phyloP scores from a whole-genome alignment of 2,113 vertebrate species.

The Sylvietta virens region DNA sequence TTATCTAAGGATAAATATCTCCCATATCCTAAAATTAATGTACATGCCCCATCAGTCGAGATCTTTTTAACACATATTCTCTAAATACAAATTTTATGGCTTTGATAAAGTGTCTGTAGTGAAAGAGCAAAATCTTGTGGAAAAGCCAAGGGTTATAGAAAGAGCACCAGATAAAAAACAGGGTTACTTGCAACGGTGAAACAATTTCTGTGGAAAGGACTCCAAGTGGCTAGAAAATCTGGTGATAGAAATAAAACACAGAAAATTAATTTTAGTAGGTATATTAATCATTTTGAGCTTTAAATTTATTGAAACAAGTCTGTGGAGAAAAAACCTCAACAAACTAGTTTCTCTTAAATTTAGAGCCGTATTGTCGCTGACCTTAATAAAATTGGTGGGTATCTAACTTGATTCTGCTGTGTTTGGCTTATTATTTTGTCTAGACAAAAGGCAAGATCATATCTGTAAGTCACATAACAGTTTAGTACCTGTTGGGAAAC shows the following conservation, averaged over 20 bases:
- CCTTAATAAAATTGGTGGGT: slow-evolving; percentile 25
- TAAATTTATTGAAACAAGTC: background rate
- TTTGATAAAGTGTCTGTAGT: background rate
- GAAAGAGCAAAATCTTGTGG: background rate
- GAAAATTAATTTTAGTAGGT: background rate
- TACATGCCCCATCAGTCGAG: background rate
- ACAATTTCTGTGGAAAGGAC: background rate
- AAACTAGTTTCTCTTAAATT: background rate
- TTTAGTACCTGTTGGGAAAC: background rate
- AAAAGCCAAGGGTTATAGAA: background rate
- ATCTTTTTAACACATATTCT: background rate
- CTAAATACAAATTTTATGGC: background rate
- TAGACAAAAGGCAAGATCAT: slow-evolving; percentile 31
- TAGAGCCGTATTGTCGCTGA: slow-evolving; percentile 10
- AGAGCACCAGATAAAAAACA: slow-evolving; percentile 11
- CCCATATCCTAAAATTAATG: background rate
- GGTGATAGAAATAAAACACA: background rate
- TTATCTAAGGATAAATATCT: background rate
- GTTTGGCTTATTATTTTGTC: slow-evolving; percentile 44
- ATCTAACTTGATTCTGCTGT: slow-evolving; percentile 22
- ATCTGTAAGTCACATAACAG: slow-evolving; percentile 23
- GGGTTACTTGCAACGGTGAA: background rate
- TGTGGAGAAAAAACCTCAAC: background rate
- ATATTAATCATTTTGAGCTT: background rate
- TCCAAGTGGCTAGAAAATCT: background rate